Evolutionary conservation across 2,888 invertebrate species (phyloP).

Genomic region (Drosophila diplacantha): DNA sequence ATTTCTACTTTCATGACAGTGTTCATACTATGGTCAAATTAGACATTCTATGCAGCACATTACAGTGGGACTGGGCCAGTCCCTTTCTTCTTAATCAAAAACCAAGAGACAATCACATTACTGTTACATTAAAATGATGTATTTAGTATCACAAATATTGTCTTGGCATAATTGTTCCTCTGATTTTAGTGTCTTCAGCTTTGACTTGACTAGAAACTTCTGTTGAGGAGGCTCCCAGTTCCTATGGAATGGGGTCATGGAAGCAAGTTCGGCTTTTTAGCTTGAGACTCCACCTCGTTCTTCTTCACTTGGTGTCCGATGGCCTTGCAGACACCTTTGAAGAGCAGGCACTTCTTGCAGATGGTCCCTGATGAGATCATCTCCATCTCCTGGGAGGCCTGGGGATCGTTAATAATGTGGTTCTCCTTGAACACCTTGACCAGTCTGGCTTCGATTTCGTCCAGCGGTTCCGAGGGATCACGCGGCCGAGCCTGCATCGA

Average conservation of each 20-base stretch:
- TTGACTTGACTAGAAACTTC: neutral
- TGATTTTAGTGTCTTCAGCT: neutral
- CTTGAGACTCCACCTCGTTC: neutral
- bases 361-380: conserved; percentile 37
- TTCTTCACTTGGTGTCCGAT: conserved; percentile 31
- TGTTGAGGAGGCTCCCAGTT: no score
- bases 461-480: neutral
- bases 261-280: neutral
- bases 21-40: no score
- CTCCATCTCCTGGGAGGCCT: conserved; percentile 22
- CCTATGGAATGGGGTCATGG: no score
- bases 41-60: no score
- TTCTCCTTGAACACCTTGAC: conserved; percentile 23
- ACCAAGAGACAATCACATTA: no score
- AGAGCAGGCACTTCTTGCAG: conserved; percentile 50
- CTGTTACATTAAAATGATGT: no score
- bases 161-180: neutral
- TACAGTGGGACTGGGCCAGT: no score
- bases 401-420: conserved; percentile 2
- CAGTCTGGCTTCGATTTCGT: conserved; percentile 31
- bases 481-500: conserved; percentile 40
- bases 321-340: conserved; percentile 23
- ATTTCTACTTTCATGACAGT: no score
- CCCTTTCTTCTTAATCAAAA: no score
- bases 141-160: neutral